phyloP scores from a whole-genome alignment of 2,113 vertebrate genomes.

The Muntiacus reevesi region DNA sequence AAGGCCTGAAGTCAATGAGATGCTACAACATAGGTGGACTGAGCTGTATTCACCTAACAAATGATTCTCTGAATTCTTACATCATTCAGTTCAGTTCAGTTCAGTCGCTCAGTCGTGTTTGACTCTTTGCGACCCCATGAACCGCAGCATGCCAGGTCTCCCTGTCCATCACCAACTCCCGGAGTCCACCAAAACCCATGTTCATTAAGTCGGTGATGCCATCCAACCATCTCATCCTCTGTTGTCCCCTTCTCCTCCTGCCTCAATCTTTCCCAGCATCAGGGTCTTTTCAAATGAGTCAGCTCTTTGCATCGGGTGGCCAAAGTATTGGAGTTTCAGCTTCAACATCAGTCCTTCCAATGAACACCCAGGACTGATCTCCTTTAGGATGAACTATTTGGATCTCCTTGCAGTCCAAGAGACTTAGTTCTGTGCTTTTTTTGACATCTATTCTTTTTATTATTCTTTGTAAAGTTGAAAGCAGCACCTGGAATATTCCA shows the following conservation, averaged over 20 bases:
- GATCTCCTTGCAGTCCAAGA: background rate
- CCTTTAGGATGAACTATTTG: background rate
- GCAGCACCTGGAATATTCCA: background rate
- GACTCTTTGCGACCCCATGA: background rate
- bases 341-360: background rate
- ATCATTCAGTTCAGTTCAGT: background rate
- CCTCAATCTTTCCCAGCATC: background rate
- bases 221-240: background rate
- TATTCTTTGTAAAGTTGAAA: background rate
- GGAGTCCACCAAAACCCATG: background rate
- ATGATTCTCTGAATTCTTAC: background rate
- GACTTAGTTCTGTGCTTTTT: background rate
- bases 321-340: background rate
- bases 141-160: accelerated
- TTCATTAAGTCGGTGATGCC: background rate
- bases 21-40: accelerated
- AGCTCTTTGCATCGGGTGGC: background rate
- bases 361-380: background rate
- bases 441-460: background rate
- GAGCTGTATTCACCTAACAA: background rate
- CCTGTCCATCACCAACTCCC: background rate
- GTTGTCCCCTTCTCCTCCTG: background rate
- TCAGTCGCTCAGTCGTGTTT: accelerated
- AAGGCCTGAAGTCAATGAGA: background rate
- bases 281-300: background rate